A percentile compares a stretch with the other conserved stretches of the same genome.
Conservation (phyloP, 1,140 invertebrate genomes). For the Araneus ventricosus region DNA sequence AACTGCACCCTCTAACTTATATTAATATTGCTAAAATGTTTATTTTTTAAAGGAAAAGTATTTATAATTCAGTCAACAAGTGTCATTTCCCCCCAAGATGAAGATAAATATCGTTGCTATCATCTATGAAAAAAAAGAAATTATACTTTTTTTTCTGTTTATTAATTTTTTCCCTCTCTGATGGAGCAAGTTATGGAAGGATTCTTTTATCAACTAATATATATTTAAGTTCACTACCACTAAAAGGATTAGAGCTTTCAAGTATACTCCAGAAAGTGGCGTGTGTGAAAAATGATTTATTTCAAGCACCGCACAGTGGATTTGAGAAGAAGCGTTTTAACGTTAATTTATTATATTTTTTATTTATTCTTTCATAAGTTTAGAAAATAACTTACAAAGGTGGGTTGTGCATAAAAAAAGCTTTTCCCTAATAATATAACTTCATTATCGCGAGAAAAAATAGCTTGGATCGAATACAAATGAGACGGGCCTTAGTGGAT, state of each 20-base stretch:
- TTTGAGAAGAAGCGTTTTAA: neutral
- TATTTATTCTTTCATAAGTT: neutral
- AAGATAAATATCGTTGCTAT: conserved; percentile 33
- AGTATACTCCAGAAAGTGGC: conserved; percentile 7
- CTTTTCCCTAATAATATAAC: neutral
- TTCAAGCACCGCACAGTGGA: neutral
- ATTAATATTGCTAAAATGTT: no score
- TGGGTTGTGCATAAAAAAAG: neutral
- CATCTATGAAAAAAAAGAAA: neutral
- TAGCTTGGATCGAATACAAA: no score
- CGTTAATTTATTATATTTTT: conserved; percentile 25
- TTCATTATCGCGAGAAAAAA: no score
- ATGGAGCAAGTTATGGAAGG: neutral
- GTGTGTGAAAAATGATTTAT: conserved; percentile 16
- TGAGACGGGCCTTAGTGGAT: no score
- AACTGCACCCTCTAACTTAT: no score
- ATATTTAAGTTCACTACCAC: conserved; percentile 26
- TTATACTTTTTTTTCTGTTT: neutral
- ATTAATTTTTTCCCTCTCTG: neutral
- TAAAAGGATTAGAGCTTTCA: conserved; percentile 37
- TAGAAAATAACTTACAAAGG: neutral
- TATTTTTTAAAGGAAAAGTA: no score
- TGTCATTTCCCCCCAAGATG: conserved; percentile 30
- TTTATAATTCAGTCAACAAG: conserved; percentile 5
- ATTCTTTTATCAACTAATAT: conserved; percentile 34